These are phyloP conservation scores for Grus americana DNA, from an alignment of 2,113 vertebrate genomes.

Conservation along the genomic window DNA sequence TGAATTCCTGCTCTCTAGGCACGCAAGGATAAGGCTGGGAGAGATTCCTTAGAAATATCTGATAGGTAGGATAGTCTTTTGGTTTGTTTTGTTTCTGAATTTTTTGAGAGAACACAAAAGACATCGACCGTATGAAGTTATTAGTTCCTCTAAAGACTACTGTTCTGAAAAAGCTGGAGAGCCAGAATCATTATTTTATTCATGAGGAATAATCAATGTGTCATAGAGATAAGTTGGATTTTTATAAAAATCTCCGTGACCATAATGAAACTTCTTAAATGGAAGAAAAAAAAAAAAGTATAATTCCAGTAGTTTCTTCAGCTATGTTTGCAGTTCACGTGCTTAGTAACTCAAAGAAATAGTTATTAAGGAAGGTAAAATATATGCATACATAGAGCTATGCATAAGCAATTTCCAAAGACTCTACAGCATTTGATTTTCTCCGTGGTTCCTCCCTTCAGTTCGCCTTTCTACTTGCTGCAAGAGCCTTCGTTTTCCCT, in stretches of 20 bases:
- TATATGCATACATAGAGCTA: not conserved
- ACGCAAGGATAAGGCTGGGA: not conserved
- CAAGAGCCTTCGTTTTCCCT: not conserved
- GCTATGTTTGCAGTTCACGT: not conserved
- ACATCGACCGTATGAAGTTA: not conserved
- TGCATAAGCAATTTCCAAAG: not conserved
- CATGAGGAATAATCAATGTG: constrained; percentile 59
- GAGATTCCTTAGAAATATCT: not conserved
- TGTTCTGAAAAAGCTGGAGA: constrained; percentile 23
- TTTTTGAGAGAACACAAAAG: constrained; percentile 4
- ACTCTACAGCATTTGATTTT: not conserved
- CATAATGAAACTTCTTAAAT: constrained; percentile 10
- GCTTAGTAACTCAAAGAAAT: not conserved
- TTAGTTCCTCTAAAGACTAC: not conserved
- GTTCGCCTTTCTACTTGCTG: not conserved
- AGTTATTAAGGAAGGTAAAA: not conserved
- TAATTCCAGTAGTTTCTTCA: not conserved
- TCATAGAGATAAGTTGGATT: constrained; percentile 34
- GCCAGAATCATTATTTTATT: constrained; percentile 52
- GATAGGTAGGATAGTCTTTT: not conserved
- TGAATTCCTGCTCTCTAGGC: not conserved
- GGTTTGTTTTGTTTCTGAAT: not conserved
- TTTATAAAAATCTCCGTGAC: constrained; percentile 15
- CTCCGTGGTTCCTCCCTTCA: not conserved
- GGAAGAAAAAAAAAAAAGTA: not conserved